Evolutionary conservation across 2,113 vertebrate genomes (phyloP).

Genomic region (Macrotis lagotis): DNA sequence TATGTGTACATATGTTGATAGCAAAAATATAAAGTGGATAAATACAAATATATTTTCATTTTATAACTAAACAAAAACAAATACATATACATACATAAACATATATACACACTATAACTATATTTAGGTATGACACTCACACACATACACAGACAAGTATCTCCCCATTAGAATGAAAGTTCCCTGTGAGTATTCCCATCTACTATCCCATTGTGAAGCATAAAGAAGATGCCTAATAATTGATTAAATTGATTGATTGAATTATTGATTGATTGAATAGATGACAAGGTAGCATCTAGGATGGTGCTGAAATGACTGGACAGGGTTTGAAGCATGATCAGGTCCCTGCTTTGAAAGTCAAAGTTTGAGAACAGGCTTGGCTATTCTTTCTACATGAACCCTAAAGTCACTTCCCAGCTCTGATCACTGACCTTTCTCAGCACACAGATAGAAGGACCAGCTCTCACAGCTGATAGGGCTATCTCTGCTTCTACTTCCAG

Average conservation of each 20-base stretch:
- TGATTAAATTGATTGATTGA: background rate
- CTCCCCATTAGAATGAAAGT: background rate
- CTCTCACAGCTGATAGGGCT: background rate
- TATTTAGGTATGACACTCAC: too few relatives aligned
- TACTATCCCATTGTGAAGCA: background rate
- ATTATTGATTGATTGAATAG: background rate
- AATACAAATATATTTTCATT: too few relatives aligned
- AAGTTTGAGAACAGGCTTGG: constrained; percentile 14
- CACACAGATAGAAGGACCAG: background rate
- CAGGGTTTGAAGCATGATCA: background rate
- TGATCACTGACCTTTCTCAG: background rate
- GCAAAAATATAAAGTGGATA: too few relatives aligned
- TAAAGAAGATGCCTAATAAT: background rate
- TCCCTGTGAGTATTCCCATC: background rate
- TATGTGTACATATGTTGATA: too few relatives aligned
- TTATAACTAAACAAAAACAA: too few relatives aligned
- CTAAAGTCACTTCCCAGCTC: background rate
- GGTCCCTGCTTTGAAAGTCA: background rate
- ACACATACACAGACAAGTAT: background rate
- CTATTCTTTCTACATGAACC: constrained; percentile 1
- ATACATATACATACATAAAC: too few relatives aligned
- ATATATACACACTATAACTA: too few relatives aligned
- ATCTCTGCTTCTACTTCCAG: background rate
- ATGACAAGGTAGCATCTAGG: background rate
- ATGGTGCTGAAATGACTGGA: background rate